Evolutionary conservation across 2,113 vertebrate species (phyloP).

Genomic region (Stegastes partitus): DNA sequence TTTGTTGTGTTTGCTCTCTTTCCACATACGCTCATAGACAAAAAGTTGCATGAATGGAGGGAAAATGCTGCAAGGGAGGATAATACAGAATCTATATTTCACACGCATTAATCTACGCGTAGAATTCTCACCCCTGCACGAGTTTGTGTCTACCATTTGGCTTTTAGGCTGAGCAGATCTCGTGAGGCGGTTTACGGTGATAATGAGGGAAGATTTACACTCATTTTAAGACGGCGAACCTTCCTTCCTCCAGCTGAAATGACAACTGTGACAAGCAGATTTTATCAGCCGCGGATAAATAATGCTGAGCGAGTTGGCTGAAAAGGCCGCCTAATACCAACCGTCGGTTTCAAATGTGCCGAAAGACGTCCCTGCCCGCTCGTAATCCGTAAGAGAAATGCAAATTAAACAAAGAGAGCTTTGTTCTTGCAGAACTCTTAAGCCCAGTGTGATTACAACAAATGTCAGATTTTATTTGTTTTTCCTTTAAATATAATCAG

Average conservation of each 20-base stretch:
- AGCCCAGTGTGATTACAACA: neutral
- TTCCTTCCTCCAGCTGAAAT: neutral
- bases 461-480: too few species aligned
- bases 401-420: neutral
- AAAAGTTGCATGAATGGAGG: neutral
- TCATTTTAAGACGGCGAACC: too few species aligned
- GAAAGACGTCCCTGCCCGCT: neutral
- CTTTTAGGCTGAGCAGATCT: too few species aligned
- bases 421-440: neutral
- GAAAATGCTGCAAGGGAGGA: conserved; percentile 1
- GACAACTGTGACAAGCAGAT: neutral
- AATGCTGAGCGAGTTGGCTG: neutral
- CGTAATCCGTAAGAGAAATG: neutral
- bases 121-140: too few species aligned
- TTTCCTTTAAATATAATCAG: too few species aligned
- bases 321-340: neutral
- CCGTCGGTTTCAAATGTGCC: neutral
- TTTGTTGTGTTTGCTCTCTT: neutral
- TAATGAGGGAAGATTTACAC: too few species aligned
- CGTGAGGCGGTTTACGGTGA: too few species aligned
- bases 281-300: neutral
- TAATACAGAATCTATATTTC: neutral
- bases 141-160: too few species aligned
- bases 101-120: too few species aligned
- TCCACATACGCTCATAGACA: neutral